phyloP scores from a whole-genome alignment of 2,113 vertebrate species.

The Procavia capensis region DNA sequence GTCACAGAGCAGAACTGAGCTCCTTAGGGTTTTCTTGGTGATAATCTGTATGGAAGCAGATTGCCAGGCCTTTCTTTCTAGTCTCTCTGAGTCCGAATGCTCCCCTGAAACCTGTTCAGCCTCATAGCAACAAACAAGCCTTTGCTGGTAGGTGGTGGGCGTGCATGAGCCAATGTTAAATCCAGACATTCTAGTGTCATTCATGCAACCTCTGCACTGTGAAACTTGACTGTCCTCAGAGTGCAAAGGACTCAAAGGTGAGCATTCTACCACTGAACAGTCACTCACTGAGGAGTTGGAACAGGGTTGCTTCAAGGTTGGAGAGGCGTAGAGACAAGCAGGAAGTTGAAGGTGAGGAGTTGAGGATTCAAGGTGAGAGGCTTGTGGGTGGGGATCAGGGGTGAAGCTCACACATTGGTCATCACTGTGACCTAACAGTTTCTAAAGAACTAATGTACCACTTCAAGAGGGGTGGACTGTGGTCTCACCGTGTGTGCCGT shows the following conservation, averaged over 20 bases:
- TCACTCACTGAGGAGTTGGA: background rate
- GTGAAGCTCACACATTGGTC: background rate
- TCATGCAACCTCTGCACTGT: background rate
- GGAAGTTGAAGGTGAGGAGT: rapidly evolving
- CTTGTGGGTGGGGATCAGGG: rapidly evolving
- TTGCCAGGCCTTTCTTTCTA: background rate
- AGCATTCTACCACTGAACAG: background rate
- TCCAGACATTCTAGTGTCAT: background rate
- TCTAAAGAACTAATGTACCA: background rate
- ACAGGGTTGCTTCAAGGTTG: background rate
- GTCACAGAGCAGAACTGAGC: background rate
- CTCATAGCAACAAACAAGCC: too few relatives aligned
- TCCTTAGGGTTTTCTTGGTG: background rate
- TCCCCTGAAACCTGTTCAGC: too few relatives aligned
- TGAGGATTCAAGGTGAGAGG: background rate
- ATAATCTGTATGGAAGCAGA: background rate
- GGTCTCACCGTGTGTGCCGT: background rate
- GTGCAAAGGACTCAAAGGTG: too few relatives aligned
- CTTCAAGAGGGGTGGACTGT: rapidly evolving
- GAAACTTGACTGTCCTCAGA: background rate
- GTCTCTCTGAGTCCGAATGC: too few relatives aligned
- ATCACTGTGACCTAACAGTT: background rate
- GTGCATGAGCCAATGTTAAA: background rate
- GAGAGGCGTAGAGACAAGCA: background rate
- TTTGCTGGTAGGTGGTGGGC: too few relatives aligned